Conservation (phyloP, 2,113 vertebrate species). For the Otus sunia region DNA sequence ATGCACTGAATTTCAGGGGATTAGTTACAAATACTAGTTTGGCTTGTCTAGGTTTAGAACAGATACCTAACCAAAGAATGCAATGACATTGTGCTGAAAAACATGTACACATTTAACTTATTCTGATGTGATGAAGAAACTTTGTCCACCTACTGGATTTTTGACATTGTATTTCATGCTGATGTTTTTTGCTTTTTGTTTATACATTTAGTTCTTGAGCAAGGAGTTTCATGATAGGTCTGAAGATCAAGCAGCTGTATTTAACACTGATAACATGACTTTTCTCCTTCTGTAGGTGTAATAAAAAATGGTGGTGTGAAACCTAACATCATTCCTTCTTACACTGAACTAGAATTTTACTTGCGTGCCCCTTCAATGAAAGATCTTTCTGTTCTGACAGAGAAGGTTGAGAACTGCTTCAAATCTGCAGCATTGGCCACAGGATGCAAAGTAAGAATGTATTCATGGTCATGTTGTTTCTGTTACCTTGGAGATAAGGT, state of each 20-base stretch:
- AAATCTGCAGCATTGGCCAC: constrained; percentile 84
- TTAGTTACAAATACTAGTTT: neutral
- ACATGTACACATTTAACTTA: neutral
- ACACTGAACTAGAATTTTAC: constrained; percentile 84
- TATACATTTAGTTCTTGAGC: neutral
- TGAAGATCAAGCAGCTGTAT: neutral
- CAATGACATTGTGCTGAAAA: neutral
- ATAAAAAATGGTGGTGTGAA: constrained; percentile 89
- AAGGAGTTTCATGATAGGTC: neutral
- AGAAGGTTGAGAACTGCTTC: constrained; percentile 87
- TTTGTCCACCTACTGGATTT: neutral
- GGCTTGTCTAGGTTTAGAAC: neutral
- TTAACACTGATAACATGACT: neutral
- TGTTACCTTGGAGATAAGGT: neutral
- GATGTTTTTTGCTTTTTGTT: neutral
- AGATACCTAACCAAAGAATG: neutral
- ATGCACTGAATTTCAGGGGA: neutral
- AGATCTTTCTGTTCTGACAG: constrained; percentile 80
- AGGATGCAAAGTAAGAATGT: constrained; percentile 80
- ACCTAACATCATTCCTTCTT: constrained; percentile 89
- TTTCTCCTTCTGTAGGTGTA: constrained; percentile 76
- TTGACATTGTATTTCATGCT: neutral
- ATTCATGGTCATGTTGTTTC: neutral
- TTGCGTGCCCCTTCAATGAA: constrained; percentile 79
- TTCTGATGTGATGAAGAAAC: neutral